These are phyloP conservation scores for Anolis carolinensis DNA, from an alignment of 2,113 vertebrate species.

Conservation along the genomic window DNA sequence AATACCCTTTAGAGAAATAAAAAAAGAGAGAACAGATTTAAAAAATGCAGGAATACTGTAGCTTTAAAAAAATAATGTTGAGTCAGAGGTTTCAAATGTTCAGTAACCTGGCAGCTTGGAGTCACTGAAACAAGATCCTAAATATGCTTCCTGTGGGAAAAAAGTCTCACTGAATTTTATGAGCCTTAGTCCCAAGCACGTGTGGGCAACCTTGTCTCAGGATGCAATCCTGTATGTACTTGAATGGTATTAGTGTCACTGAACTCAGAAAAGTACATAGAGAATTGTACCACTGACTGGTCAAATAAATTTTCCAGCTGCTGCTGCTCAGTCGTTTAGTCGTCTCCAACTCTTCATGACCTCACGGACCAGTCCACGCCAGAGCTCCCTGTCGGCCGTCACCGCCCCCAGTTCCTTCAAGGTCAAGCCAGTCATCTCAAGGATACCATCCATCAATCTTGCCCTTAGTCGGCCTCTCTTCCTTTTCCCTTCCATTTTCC, in stretches of 20 bases:
- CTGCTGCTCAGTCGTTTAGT: no score
- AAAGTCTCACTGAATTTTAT: background rate
- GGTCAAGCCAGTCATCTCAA: no score
- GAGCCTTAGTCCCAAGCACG: background rate
- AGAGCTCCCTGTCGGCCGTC: no score
- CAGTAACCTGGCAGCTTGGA: background rate
- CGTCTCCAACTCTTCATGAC: no score
- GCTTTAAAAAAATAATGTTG: background rate
- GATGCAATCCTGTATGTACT: background rate
- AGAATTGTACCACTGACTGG: background rate
- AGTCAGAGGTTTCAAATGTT: accelerated
- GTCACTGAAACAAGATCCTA: background rate
- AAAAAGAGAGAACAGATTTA: background rate
- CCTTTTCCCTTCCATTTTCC: no score
- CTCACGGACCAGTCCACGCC: no score
- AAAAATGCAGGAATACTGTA: background rate
- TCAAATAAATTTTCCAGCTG: background rate
- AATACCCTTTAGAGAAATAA: slow-evolving; percentile 83
- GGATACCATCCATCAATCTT: no score
- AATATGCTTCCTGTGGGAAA: background rate
- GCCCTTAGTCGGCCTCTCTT: no score
- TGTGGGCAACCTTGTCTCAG: background rate
- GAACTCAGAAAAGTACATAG: no score
- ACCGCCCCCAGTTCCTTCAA: no score
- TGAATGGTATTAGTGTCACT: background rate